Evolutionary conservation across 1,140 invertebrate species (phyloP), one percentile per base, ranked within the genome.

Genomic region (Pachyrhynchus sulphureomaculatus): DNA sequence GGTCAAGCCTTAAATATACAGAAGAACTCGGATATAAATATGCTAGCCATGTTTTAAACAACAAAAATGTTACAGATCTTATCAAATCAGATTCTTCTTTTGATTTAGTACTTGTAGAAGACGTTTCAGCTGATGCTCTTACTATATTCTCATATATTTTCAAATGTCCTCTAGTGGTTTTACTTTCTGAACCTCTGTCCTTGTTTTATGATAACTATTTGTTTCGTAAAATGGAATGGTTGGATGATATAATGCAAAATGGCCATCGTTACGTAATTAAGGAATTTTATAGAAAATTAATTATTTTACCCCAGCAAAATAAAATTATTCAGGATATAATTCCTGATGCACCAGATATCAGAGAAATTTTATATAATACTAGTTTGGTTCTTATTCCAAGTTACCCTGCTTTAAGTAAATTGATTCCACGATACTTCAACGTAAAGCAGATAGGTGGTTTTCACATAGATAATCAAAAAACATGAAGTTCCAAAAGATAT

Each of bases 371-470:
- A 17, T 54, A 41, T 17, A 17, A 39, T 9, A 54, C 51, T 8
- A 39, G 37, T 26, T 54, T 54, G 32, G 36, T 54, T 29, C 20
- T 54, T 24, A 13, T 54, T 21, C 51, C 51, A 4, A 42, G 51
- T 8, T 54, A 54, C 26, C 2, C 18, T 5, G 26, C 37, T 4
- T 8, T 54, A 6, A 24, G 36, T 4, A 23, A 42, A 10, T 29
- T 54, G 15, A 17, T 41, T 13, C 36, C 51, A 17, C 39, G 26
- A 39, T 54, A 54, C 17, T 13, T 13, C 1, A 23, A 54, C 29
- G 51, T 54, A 3, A 54, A 54, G 15, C 51, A 54, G 13, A 54
- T 54, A 36, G 51, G 51, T 5, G 51, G 51, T 0, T 54, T 17
- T n/a, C 5, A 48, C 8, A 26, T 2, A 12, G 10, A 29, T n/a